These are phyloP conservation scores for Ibidorhyncha struthersii DNA, from an alignment of 2,113 vertebrate genomes.

Conservation along the genomic window DNA sequence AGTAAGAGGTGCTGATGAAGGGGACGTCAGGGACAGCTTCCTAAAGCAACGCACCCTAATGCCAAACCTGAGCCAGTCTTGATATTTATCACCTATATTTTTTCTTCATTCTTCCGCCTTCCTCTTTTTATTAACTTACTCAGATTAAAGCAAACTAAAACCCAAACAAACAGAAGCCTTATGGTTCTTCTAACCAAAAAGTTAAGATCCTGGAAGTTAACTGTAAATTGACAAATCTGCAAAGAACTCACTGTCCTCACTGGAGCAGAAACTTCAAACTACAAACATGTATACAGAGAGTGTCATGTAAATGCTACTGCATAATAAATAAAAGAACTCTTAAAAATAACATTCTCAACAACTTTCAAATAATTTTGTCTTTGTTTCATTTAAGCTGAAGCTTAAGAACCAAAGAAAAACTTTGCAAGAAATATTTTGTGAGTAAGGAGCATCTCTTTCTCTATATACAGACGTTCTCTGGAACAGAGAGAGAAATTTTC, in stretches of 20 bases:
- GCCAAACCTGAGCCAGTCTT: not conserved
- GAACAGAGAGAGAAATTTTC: not conserved
- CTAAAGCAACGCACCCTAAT: not conserved
- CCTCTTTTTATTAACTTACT: not conserved
- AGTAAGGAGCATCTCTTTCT: not conserved
- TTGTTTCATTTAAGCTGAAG: not conserved
- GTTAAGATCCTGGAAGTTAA: not conserved
- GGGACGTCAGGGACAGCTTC: not conserved
- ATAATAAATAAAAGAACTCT: conserved; percentile 10
- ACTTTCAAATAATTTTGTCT: not conserved
- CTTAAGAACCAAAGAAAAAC: not conserved
- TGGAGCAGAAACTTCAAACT: not conserved
- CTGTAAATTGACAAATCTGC: not conserved
- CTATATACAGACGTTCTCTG: not conserved
- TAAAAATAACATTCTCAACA: not conserved
- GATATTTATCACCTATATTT: not conserved
- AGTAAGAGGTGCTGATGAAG: not conserved
- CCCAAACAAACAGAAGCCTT: not conserved
- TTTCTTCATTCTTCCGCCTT: not conserved
- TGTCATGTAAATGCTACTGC: not conserved
- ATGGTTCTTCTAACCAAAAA: not conserved
- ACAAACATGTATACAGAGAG: not conserved
- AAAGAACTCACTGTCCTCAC: not conserved
- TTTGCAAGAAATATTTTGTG: not conserved
- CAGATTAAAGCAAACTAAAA: not conserved